These are phyloP conservation scores for Antheraea pernyi DNA, from an alignment of 1,140 invertebrate species.

Conservation along the genomic window DNA sequence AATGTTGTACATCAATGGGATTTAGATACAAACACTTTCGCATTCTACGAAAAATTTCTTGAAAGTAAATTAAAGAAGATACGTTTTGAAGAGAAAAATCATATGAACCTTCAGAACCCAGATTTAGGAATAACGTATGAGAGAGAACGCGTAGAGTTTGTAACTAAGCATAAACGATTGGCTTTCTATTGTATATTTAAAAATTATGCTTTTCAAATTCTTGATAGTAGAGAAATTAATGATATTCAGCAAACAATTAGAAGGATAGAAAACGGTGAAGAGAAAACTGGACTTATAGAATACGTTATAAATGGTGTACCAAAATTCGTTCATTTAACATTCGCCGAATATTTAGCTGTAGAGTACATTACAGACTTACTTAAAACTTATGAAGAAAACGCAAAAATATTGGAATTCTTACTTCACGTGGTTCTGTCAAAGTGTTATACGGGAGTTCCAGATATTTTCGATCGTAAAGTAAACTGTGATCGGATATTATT, in stretches of 20 bases:
- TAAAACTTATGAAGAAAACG: not conserved
- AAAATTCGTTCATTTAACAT: conserved; percentile 14
- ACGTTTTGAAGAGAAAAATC: conserved; percentile 12
- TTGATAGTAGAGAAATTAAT: conserved; percentile 1
- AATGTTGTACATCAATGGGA: conserved; percentile 6
- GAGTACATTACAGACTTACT: conserved; percentile 14
- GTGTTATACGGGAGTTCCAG: not conserved
- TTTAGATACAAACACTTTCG: conserved; percentile 1
- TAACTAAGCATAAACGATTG: conserved; percentile 13
- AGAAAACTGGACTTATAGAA: conserved; percentile 11
- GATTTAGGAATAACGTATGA: conserved; percentile 6
- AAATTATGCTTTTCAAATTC: not conserved
- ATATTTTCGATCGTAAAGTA: conserved; percentile 7
- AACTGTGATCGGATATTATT: not conserved
- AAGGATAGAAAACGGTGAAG: conserved; percentile 10
- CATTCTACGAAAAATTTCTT: conserved; percentile 3
- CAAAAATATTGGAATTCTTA: not conserved
- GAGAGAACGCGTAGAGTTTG: conserved; percentile 5
- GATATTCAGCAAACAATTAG: not conserved
- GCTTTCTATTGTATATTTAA: not conserved
- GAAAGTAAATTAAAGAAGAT: conserved; percentile 13
- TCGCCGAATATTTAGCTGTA: conserved; percentile 19
- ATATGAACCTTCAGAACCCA: not conserved
- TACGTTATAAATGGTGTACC: not conserved
- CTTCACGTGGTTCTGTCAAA: not conserved